Evolutionary conservation across 2,888 invertebrate species (phyloP).

Genomic region (Zaprionus obscuricornis): DNA sequence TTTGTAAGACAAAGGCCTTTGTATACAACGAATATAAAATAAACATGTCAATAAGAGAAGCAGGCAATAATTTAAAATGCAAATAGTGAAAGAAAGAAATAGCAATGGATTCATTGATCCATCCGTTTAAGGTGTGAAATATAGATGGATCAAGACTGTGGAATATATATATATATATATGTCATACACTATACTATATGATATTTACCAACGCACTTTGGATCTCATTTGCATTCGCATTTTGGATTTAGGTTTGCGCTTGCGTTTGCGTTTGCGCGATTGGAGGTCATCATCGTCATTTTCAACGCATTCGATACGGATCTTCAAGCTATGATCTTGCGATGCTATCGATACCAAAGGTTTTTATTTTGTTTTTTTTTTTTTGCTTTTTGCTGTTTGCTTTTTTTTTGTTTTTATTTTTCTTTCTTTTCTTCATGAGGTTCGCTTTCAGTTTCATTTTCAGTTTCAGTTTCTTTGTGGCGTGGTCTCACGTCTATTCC

Average conservation of each 20-base stretch:
- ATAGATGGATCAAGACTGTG: conserved; percentile 30
- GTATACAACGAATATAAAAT: conserved; percentile 52
- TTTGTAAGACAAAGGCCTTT: conserved; percentile 63
- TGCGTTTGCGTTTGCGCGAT: conserved; percentile 17
- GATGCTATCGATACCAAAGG: conserved; percentile 24
- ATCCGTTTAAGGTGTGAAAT: conserved; percentile 75
- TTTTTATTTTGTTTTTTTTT: no score
- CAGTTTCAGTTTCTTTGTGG: conserved; percentile 35
- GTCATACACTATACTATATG: conserved; percentile 10
- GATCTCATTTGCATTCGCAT: conserved; percentile 60
- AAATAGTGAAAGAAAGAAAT: conserved; percentile 55
- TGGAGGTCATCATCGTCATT: conserved; percentile 46
- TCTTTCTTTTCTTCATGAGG: no score
- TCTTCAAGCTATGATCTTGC: conserved; percentile 34
- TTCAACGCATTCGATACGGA: conserved; percentile 48
- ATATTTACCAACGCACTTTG: conserved; percentile 69
- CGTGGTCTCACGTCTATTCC: conserved; percentile 55
- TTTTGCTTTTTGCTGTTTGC: no score
- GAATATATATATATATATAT: conserved; percentile 3
- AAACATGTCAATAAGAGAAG: conserved; percentile 73
- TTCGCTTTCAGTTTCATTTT: conserved; percentile 22
- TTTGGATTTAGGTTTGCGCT: conserved; percentile 25
- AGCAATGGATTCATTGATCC: conserved; percentile 53
- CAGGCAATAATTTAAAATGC: conserved; percentile 73
- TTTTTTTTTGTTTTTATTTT: no score